Evolutionary conservation across 2,797 vertebrate genomes (phyloP), one percentile per base, ranked within the genome.

Genomic region (Miichthys miiuy): DNA sequence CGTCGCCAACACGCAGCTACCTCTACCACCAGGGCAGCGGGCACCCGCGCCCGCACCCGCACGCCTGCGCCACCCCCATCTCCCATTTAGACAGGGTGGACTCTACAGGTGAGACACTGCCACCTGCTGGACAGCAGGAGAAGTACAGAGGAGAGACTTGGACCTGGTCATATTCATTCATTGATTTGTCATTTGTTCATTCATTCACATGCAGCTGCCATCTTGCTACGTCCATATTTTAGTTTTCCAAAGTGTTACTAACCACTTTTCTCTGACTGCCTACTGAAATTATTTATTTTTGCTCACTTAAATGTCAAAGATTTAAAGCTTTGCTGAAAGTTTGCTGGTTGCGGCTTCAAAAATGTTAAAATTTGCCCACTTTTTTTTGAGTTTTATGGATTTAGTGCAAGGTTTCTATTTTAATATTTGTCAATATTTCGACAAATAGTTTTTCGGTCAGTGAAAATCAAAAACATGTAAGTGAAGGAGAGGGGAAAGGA

Each of bases 51-150:
- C 58, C 76, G 0, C 94, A 90, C 82, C 94, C 96, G 16, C 96
- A 97, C 87, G 91, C 96, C 87, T 89, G 95, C 81, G 94, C 95
- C 96, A 92, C 96, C 82, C 95, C 97, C 92, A 90, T 97, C 95
- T 97, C 97, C 94, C 96, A 97, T 94, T 96, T 97, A 96, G 97
- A 99, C 94, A 97, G 97, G 96, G 97, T 97, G 95, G 96, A 95
- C 94, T 98, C 97, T 87, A 89, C 97, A 99, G 98, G 98, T 99
- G 98, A 99, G 96, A 93, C 82, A 54, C 84, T 80, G 90, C 89
- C 87, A 21, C 88, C 82, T 87, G 74, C 77, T 86, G 92, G 86
- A 82, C 62, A 4, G 38, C 54, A 44, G 55, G 17, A 58, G 79
- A 41, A 41, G 6, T 3, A 42, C 56, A 16, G 42, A 48, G 41